Evolutionary conservation across 1,140 invertebrate genomes (phyloP), one percentile per base, ranked within the genome.

Genomic region (Chelonus insularis): DNA sequence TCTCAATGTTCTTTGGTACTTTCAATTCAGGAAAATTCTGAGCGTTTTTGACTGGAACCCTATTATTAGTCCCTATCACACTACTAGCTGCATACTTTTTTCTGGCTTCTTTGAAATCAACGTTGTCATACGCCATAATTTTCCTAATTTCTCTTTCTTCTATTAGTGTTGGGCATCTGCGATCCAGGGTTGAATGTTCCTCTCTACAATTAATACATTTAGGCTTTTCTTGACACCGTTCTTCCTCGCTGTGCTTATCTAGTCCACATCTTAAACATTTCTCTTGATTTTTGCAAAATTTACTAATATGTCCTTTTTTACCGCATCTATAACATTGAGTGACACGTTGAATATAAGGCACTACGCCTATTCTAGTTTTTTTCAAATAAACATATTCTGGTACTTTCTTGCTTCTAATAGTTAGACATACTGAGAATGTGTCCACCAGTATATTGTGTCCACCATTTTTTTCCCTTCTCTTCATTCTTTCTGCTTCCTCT

Each of bases 121-220:
- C 47, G n/a, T 50, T 50, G 5, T 23, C 47, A 25, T 25, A 29
- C 25, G 47, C 47, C 47, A 50, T 50, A 4, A 25, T 25, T 12
- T 21, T 25, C 8, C 20, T 50, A 1, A 50, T 50, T 12, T 11
- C 7, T 9, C 7, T 21, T 50, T 2, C 20, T 29, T 50, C 21
- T 23, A n/a, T 8, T 11, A 50, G 4, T 25, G 23, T 11, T 5
- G 8, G 0, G n/a, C 47, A 50, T 7, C 18, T 45, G 5, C 0
- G 9, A 20, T 45, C 41, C 4, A 1, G 7, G 9, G 16, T 3
- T 3, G 7, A n/a, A 7, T 37, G 36, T 11, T n/a, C n/a, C 7
- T 11, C 36, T 11, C n/a, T 8, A 37, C 36, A 37, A n/a, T 37
- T 37, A n/a, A 3, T 37, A n/a, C 36, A 37, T 1, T 11, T 4